Evolutionary conservation across 2,113 vertebrate genomes (phyloP).

Genomic region (Bungarus multicinctus): DNA sequence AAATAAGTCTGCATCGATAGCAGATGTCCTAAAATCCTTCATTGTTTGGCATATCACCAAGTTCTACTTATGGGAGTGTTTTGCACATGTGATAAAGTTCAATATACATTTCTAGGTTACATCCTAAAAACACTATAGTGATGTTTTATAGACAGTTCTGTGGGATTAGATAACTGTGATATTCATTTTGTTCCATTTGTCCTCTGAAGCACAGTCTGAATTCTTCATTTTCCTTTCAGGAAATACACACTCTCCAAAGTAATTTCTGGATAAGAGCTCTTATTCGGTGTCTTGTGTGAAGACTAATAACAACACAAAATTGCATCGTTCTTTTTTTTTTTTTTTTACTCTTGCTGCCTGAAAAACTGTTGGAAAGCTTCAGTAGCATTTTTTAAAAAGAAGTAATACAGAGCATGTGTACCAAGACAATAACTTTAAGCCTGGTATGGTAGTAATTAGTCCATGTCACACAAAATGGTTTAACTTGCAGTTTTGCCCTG

Average conservation of each 20-base stretch:
- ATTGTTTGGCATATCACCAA: background rate
- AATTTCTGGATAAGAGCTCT: background rate
- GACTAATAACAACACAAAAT: background rate
- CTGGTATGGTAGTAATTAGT: conserved; percentile 34
- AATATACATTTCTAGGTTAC: background rate
- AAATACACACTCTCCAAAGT: background rate
- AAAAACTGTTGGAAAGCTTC: background rate
- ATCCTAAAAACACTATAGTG: background rate
- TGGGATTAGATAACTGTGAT: background rate
- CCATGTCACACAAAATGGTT: conserved; percentile 37
- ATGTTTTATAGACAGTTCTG: background rate
- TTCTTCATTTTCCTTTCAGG: conserved; percentile 4
- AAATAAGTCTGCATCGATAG: background rate
- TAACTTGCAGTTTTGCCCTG: conserved; percentile 42
- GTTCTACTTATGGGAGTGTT: background rate
- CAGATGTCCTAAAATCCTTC: background rate
- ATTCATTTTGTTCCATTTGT: background rate
- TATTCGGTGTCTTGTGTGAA: background rate
- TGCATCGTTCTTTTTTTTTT: background rate
- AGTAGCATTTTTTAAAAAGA: background rate
- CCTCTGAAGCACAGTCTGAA: background rate
- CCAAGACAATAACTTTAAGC: conserved; percentile 42
- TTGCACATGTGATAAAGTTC: background rate
- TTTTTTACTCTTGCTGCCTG: background rate
- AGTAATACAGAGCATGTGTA: background rate